Evolutionary conservation across 2,797 vertebrate genomes (phyloP), one percentile per base, ranked within the genome.

Genomic region (Caiman crocodilus): DNA sequence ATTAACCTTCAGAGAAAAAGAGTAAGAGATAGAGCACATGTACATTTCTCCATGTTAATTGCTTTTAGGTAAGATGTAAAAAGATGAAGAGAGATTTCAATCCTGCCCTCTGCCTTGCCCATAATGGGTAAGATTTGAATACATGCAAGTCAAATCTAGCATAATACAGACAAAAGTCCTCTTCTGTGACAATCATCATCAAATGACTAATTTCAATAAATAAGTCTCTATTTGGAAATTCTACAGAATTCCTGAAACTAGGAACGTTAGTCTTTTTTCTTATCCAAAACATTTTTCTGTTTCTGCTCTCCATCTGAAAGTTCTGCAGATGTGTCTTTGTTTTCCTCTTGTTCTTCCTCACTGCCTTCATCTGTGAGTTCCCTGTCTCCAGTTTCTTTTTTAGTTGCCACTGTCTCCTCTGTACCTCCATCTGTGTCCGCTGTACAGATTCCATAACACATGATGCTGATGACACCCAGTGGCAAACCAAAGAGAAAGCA

Each of bases 371-470:
- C 99, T 0, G 98, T 93, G 30, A 93, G 89, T 28, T 97, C 99
- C 13, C 96, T 98, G 17, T 98, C 98, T 74, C 98, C 96, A 1
- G 94, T 96, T 76, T 99, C 99, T 88, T 97, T 98, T 97, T 98
- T 99, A 89, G 97, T 96, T 28, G 97, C 87, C 63, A 99, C 98
- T 1, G 96, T 96, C 30, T 99, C 98, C 6, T 98, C 98, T 0
- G 97, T 84, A 3, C 98, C 98, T 79, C 99, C 99, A 7, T 99
- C 99, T 0, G 99, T 96, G 95, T 99, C 99, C 1, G 99, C 99
- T 1, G 99, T 99, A 98, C 99, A 99, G 98, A 99, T 99, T 93
- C 99, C 99, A 0, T 99, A 99, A 96, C 99, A 99, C 99, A 99
- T 99, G 97, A 99, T 99, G 96, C 99, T 99, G 97, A 99, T 99